phyloP scores from a whole-genome alignment of 2,888 invertebrate species.

The Parnassius orleans region DNA sequence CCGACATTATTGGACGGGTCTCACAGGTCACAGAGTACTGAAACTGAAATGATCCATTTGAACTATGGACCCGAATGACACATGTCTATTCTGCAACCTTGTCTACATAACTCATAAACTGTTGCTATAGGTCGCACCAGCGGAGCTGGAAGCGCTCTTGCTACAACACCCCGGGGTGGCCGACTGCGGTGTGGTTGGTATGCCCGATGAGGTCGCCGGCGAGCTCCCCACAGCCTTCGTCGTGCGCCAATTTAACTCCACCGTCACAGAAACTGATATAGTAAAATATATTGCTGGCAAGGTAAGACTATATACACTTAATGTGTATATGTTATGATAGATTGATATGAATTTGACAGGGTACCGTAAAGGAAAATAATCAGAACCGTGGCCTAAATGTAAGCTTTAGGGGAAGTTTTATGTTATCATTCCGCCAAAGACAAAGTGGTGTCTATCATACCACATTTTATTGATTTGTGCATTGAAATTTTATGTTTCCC shows the following conservation, averaged over 20 bases:
- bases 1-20: too few relatives aligned
- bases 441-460: too few relatives aligned
- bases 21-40: too few relatives aligned
- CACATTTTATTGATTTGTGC: background rate
- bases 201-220: conserved; percentile 86
- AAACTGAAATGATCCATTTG: too few relatives aligned
- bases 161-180: conserved; percentile 85
- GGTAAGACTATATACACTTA: conserved; percentile 37
- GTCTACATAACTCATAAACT: background rate
- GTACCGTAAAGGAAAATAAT: too few relatives aligned
- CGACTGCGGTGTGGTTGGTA: conserved; percentile 91
- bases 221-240: conserved; percentile 89
- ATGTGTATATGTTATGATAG: too few relatives aligned
- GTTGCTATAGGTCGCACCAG: conserved; percentile 85
- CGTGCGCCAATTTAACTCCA: conserved; percentile 79
- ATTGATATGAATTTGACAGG: too few relatives aligned
- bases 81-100: too few relatives aligned
- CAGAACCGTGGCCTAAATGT: too few relatives aligned
- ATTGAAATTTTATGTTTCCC: background rate
- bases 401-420: too few relatives aligned
- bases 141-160: conserved; percentile 91
- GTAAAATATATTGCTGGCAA: conserved; percentile 74
- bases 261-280: conserved; percentile 79
- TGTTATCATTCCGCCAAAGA: too few relatives aligned
- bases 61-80: too few relatives aligned